Evolutionary conservation across 2,113 vertebrate genomes (phyloP).

Genomic region (Caranx melampygus): DNA sequence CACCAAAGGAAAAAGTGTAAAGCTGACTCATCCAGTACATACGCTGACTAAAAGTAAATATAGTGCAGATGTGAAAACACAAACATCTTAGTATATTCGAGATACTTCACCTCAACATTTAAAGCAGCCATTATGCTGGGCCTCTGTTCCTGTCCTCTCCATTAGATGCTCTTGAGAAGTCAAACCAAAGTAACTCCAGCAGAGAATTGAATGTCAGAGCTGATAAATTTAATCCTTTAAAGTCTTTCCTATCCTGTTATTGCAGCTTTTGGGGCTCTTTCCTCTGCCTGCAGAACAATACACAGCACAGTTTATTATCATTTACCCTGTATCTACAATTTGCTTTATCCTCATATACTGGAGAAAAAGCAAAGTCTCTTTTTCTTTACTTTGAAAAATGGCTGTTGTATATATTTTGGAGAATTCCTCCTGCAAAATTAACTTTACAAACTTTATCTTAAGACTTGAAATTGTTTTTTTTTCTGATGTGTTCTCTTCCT

Average conservation of each 20-base stretch:
- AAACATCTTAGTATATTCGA: no score
- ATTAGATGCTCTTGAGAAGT: conserved; percentile 5
- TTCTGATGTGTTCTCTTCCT: conserved; percentile 31
- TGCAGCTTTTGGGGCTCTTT: not conserved
- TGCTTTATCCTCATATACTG: not conserved
- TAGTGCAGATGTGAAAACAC: no score
- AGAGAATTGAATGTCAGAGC: conserved; percentile 43
- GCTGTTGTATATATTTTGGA: not conserved
- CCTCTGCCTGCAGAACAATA: not conserved
- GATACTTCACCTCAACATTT: not conserved
- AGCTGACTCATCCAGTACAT: no score
- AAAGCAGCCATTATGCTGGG: not conserved
- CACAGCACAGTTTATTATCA: conserved; percentile 3
- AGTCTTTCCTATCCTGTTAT: not conserved
- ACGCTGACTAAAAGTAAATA: no score
- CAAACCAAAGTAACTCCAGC: conserved; percentile 19
- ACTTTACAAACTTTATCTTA: conserved; percentile 6
- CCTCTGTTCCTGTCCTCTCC: not conserved
- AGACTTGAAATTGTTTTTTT: conserved; percentile 58
- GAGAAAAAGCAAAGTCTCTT: not conserved
- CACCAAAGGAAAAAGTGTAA: no score
- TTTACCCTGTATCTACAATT: not conserved
- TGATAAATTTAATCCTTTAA: conserved; percentile 12
- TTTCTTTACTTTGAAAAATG: not conserved
- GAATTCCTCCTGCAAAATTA: conserved; percentile 10